Percentiles rank a stretch among this genome's conserved stretches.
Conservation (phyloP, 2,113 vertebrate genomes). For the Gopherus flavomarginatus region DNA sequence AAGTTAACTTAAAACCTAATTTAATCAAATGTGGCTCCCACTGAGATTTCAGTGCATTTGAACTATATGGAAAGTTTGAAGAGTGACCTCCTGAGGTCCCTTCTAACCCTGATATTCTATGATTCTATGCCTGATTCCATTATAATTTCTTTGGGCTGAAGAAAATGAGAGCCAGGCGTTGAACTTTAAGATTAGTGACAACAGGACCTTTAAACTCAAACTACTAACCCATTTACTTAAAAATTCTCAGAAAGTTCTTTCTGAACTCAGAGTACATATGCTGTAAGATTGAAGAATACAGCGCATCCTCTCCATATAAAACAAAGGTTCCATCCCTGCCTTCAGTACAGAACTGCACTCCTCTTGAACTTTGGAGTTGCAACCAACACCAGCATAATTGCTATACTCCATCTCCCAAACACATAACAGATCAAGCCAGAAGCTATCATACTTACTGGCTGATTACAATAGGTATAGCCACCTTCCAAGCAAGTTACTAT, state of each 20-base stretch:
- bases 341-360: too few species aligned
- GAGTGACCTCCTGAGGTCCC: too few species aligned
- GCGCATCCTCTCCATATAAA: background rate
- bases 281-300: fast-evolving
- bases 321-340: background rate
- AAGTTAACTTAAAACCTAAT: background rate
- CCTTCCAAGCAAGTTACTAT: background rate
- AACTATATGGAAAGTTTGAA: background rate
- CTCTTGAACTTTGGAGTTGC: background rate
- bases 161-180: background rate
- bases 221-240: fast-evolving
- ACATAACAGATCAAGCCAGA: background rate
- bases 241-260: background rate
- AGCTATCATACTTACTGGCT: background rate
- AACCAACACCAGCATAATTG: background rate
- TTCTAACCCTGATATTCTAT: too few species aligned
- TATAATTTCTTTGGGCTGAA: background rate
- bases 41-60: background rate
- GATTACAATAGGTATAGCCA: background rate
- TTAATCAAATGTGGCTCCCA: background rate
- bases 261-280: too few species aligned
- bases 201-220: background rate
- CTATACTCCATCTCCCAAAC: fast-evolving
- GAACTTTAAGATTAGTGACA: background rate
- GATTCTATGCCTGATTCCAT: background rate